phyloP scores from a whole-genome alignment of 2,888 invertebrate species.

The Zaprionus lineosus region DNA sequence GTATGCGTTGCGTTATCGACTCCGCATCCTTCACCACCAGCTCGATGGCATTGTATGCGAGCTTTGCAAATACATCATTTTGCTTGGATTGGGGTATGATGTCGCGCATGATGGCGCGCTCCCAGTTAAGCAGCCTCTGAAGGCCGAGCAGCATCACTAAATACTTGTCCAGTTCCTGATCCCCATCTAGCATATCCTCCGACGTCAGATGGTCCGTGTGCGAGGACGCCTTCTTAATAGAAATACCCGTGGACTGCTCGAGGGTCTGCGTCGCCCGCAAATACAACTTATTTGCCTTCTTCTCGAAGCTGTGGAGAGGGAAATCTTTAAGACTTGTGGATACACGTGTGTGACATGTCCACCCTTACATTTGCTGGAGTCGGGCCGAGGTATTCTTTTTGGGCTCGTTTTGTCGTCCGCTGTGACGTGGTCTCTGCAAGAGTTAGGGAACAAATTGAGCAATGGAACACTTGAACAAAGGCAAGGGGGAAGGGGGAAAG shows the following conservation, averaged over 20 bases:
- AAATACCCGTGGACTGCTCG: conserved; percentile 91
- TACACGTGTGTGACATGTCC: background rate
- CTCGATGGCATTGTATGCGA: conserved; percentile 93
- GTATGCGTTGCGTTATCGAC: conserved; percentile 89
- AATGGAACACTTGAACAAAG: too few relatives aligned
- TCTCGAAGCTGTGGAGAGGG: conserved; percentile 85
- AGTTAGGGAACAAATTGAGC: too few relatives aligned
- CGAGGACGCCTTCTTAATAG: conserved; percentile 85
- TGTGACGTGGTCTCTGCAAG: conserved; percentile 80
- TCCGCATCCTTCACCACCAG: conserved; percentile 94
- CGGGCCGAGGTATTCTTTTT: conserved; percentile 91
- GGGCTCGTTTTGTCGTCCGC: conserved; percentile 88
- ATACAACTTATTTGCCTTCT: conserved; percentile 92
- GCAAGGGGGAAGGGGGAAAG: too few relatives aligned
- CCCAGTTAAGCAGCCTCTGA: conserved; percentile 93
- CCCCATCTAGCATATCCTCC: conserved; percentile 84
- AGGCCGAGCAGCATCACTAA: conserved; percentile 91
- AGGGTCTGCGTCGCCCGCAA: conserved; percentile 91
- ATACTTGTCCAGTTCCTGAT: conserved; percentile 93
- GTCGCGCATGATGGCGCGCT: conserved; percentile 91
- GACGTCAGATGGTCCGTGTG: conserved; percentile 81
- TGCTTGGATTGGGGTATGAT: conserved; percentile 92
- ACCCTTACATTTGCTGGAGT: conserved; percentile 89
- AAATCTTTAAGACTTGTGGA: background rate
- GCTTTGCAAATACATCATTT: conserved; percentile 91